Evolutionary conservation across 2,113 vertebrate genomes (phyloP).

Genomic region (Hydropotes inermis): DNA sequence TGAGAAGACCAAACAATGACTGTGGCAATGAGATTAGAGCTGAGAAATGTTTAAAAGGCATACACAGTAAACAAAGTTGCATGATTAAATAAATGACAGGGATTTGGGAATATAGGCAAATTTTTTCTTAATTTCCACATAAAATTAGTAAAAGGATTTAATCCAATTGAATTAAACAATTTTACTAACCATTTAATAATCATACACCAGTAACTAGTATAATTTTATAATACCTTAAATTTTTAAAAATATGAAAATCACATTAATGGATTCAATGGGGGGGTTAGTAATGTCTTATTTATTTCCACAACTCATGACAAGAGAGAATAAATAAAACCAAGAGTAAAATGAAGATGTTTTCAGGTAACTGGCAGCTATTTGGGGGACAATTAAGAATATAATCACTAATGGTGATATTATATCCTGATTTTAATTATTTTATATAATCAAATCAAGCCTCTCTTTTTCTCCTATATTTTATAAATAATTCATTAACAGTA

Average conservation of each 20-base stretch:
- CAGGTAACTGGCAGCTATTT: not conserved
- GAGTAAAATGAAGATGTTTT: not conserved
- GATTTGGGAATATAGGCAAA: not conserved
- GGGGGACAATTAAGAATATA: not conserved
- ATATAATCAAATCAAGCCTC: not conserved
- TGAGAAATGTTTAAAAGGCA: not conserved
- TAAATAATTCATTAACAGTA: not conserved
- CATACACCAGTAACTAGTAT: not conserved
- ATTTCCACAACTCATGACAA: not conserved
- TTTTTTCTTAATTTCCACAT: not conserved
- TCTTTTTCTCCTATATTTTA: not conserved
- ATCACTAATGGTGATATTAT: not conserved
- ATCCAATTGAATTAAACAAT: not conserved
- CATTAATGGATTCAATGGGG: not conserved
- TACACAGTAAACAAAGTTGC: not conserved
- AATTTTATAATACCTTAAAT: constrained; percentile 8
- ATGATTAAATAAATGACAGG: not conserved
- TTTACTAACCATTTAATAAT: constrained; percentile 16
- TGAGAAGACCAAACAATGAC: not conserved
- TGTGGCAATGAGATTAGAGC: not conserved
- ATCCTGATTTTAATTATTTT: not conserved
- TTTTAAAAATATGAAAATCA: not conserved
- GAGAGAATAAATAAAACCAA: not conserved
- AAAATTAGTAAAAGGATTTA: not conserved
- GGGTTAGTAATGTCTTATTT: not conserved